Conservation (phyloP, 2,797 vertebrate genomes). For the Muscicapa comitata region DNA sequence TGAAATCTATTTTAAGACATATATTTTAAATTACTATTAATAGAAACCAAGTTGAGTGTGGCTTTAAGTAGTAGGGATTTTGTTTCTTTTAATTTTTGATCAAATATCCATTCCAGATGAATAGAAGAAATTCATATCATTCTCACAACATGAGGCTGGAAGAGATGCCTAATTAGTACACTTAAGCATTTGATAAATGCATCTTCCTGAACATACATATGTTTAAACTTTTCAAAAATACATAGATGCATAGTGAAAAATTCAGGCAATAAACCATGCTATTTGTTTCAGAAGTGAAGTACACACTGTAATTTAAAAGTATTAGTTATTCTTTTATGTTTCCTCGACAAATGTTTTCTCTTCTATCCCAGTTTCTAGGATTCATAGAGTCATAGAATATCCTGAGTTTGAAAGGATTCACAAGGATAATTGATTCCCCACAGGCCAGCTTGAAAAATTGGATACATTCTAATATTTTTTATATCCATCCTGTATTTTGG, state of each 20-base stretch:
- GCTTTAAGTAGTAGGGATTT: not conserved
- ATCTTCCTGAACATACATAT: not conserved
- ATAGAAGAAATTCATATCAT: not conserved
- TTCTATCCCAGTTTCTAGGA: not conserved
- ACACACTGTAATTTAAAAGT: not conserved
- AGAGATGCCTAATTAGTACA: not conserved
- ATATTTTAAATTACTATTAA: not conserved
- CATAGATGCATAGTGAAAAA: not conserved
- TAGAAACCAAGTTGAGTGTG: not conserved
- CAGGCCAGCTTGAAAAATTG: not conserved
- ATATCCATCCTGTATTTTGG: not conserved
- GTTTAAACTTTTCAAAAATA: not conserved
- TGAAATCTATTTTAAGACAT: not conserved
- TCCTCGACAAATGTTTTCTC: not conserved
- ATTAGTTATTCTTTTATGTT: not conserved
- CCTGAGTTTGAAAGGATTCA: not conserved
- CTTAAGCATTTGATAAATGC: not conserved
- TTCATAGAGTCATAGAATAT: not conserved
- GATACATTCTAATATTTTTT: not conserved
- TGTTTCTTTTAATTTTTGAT: not conserved
- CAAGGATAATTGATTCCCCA: rapidly evolving
- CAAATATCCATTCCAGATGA: not conserved
- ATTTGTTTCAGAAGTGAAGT: not conserved
- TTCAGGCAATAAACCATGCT: not conserved
- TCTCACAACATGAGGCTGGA: not conserved